Conservation (phyloP, 2,888 invertebrate genomes). For the Aleiodes testaceus region DNA sequence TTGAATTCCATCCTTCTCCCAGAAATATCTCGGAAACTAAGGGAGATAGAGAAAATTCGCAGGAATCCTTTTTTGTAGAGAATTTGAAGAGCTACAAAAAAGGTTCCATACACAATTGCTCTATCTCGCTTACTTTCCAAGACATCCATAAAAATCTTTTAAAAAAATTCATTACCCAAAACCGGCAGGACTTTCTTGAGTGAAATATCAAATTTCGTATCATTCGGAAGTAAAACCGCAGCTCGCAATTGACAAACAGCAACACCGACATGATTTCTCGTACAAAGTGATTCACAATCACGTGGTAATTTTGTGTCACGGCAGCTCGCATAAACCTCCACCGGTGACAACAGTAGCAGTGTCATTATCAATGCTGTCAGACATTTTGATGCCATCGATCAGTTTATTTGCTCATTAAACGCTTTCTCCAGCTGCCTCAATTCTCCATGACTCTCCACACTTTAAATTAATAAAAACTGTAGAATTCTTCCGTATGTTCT, state of each 20-base stretch:
- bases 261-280: slow-evolving; percentile 64
- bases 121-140: too few relatives aligned
- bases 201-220: slow-evolving; percentile 78
- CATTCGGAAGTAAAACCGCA: slow-evolving; percentile 79
- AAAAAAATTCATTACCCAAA: slow-evolving; percentile 70
- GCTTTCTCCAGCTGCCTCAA: too few relatives aligned
- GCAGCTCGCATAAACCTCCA: slow-evolving; percentile 52
- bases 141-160: too few relatives aligned
- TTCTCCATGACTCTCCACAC: not conserved
- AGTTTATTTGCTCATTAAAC: not conserved
- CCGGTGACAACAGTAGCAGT: slow-evolving; percentile 7
- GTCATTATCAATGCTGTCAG: slow-evolving; percentile 38
- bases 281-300: slow-evolving; percentile 75
- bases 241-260: slow-evolving; percentile 78
- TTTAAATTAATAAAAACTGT: not conserved
- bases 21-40: too few relatives aligned
- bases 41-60: too few relatives aligned
- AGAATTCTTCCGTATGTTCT: not conserved
- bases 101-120: too few relatives aligned
- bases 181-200: slow-evolving; percentile 80
- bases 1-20: too few relatives aligned
- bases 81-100: too few relatives aligned
- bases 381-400: slow-evolving; percentile 49
- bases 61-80: too few relatives aligned
- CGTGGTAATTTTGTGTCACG: slow-evolving; percentile 63